Conservation (phyloP, 64 coral and sea anemone species). For the Porites australiensis region DNA sequence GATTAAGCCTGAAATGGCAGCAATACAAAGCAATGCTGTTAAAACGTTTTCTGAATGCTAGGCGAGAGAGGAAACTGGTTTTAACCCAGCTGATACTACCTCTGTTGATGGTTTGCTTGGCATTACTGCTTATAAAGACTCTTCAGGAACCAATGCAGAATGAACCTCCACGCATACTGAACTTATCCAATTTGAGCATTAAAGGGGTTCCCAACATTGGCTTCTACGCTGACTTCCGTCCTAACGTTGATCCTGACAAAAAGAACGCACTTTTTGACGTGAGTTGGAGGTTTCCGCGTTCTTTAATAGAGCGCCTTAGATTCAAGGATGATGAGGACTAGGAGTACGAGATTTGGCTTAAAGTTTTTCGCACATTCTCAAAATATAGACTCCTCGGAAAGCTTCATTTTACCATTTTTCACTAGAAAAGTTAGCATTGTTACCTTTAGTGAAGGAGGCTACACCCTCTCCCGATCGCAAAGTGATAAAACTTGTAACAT, state of each 20-base stretch:
- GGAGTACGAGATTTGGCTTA: too few relatives aligned
- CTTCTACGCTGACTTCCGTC: slow-evolving; percentile 74
- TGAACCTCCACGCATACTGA: slow-evolving; percentile 74
- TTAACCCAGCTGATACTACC: slow-evolving; percentile 82
- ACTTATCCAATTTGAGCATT: slow-evolving; percentile 68
- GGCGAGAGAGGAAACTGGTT: slow-evolving; percentile 84
- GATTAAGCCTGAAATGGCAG: slow-evolving; percentile 73
- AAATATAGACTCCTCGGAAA: too few relatives aligned
- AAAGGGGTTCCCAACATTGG: slow-evolving; percentile 47
- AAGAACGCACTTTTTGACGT: slow-evolving; percentile 16
- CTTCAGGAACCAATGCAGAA: slow-evolving; percentile 27
- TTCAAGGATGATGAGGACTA: too few relatives aligned
- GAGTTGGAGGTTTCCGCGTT: neutral
- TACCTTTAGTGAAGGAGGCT: too few relatives aligned
- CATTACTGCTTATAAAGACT: slow-evolving; percentile 65
- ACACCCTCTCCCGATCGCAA: too few relatives aligned
- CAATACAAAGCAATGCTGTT: slow-evolving; percentile 94
- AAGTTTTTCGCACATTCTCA: too few relatives aligned
- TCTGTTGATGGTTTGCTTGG: slow-evolving; percentile 73
- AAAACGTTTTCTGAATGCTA: slow-evolving; percentile 88
- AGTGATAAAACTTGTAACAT: too few relatives aligned
- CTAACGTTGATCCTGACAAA: neutral
- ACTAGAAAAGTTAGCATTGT: too few relatives aligned
- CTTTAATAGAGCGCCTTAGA: too few relatives aligned
- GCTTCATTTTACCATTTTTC: too few relatives aligned